Conservation (phyloP, 2,113 vertebrate genomes). For the Albula goreensis region DNA sequence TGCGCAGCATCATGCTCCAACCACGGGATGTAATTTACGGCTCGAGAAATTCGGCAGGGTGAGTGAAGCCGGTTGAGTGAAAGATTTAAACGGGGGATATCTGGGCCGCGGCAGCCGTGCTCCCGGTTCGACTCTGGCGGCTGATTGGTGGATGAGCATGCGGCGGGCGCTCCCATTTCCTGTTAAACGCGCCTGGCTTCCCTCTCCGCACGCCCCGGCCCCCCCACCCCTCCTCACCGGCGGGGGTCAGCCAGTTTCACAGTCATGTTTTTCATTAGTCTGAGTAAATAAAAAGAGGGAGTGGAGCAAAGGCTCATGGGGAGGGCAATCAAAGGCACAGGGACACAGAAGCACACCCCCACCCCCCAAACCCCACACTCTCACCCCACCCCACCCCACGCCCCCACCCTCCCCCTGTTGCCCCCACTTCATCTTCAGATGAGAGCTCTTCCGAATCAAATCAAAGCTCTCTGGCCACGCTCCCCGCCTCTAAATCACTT, state of each 20-base stretch:
- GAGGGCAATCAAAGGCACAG: constrained; percentile 34
- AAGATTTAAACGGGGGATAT: too few species aligned
- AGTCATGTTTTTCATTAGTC: constrained; percentile 35
- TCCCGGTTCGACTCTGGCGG: background rate
- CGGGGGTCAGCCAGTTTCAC: constrained; percentile 25
- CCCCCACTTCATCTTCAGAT: background rate
- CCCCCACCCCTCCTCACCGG: constrained; percentile 10
- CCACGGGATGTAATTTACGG: too few species aligned
- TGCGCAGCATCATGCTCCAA: too few species aligned
- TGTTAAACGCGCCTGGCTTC: background rate
- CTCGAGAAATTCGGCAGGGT: too few species aligned
- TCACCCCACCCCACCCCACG: background rate
- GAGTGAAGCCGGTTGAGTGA: too few species aligned
- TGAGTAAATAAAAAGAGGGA: constrained; percentile 43
- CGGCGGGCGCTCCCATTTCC: too few species aligned
- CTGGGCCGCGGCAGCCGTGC: too few species aligned
- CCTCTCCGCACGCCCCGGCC: background rate
- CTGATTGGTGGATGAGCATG: background rate
- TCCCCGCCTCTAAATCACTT: constrained; percentile 13
- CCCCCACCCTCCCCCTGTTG: background rate
- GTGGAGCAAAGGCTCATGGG: constrained; percentile 24
- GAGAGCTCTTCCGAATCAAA: constrained; percentile 20
- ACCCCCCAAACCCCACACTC: background rate
- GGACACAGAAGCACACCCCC: constrained; percentile 8
- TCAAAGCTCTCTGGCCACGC: background rate